Evolutionary conservation across 2,113 vertebrate species (phyloP).

Genomic region (Pygathrix nemaeus): DNA sequence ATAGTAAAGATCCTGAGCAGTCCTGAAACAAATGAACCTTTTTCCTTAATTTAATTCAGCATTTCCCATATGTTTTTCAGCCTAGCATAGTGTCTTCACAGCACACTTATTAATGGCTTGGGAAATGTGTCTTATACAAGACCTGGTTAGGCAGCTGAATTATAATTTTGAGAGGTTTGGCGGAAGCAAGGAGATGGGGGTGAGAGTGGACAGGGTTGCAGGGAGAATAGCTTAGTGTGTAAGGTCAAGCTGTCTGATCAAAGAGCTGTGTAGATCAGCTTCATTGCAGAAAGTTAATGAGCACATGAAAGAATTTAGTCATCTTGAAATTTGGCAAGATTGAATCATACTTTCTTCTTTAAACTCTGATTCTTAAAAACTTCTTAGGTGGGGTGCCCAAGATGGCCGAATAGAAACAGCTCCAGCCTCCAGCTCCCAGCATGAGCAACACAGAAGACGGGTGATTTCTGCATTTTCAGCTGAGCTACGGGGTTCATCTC

Average conservation of each 20-base stretch:
- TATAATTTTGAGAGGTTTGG: neutral
- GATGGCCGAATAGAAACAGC: no score
- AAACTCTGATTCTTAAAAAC: neutral
- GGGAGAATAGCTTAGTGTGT: neutral
- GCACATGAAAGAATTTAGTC: slow-evolving; percentile 20
- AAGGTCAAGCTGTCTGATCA: neutral
- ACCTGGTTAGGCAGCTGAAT: neutral
- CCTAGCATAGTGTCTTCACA: neutral
- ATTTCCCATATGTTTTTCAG: neutral
- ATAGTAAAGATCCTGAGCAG: neutral
- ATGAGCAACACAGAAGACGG: rapidly evolving
- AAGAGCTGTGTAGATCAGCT: neutral
- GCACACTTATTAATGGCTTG: neutral
- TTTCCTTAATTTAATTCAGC: neutral
- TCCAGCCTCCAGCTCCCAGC: no score
- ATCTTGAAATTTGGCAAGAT: slow-evolving; percentile 1
- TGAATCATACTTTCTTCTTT: slow-evolving; percentile 30
- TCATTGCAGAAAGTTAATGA: neutral
- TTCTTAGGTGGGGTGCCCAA: no score
- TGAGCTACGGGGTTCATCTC: no score
- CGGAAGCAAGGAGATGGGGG: neutral
- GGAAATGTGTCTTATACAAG: neutral
- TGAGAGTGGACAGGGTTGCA: neutral
- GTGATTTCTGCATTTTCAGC: no score
- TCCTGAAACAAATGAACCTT: neutral